Conservation (phyloP, 53 echinoderm and acorn worm species). For the Paracentrotus lividus region DNA sequence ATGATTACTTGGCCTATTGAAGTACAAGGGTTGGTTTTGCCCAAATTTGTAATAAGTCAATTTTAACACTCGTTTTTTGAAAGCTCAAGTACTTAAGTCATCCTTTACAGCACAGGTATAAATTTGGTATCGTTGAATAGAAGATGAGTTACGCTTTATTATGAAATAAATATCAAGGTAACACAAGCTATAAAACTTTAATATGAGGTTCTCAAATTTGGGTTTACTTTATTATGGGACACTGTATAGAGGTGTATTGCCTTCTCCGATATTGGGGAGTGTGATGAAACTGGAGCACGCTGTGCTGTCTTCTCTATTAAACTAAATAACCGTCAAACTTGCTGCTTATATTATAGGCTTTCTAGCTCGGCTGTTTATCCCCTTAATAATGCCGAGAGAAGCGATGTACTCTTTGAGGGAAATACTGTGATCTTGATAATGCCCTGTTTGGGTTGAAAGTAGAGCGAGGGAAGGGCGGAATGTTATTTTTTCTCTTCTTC, state of each 20-base stretch:
- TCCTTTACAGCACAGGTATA: too few species aligned
- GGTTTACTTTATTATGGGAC: too few species aligned
- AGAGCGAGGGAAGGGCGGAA: not conserved
- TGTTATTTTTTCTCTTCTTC: not conserved
- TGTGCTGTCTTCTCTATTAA: not conserved
- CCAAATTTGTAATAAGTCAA: too few species aligned
- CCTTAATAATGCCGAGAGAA: not conserved
- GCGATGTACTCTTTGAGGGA: not conserved
- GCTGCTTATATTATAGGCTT: not conserved
- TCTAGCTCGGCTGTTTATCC: not conserved
- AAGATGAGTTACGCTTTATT: too few species aligned
- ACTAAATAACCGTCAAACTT: not conserved
- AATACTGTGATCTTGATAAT: not conserved
- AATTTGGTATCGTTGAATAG: too few species aligned
- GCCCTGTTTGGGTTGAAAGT: not conserved
- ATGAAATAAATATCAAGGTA: too few species aligned
- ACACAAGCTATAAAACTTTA: too few species aligned
- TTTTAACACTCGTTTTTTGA: too few species aligned
- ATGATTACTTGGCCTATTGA: too few species aligned
- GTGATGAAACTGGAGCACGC: constrained; percentile 15
- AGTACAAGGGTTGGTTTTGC: too few species aligned
- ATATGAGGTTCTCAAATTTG: too few species aligned
- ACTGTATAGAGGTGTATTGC: not conserved
- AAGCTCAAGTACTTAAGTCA: too few species aligned
- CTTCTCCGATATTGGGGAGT: not conserved